phyloP scores from a whole-genome alignment of 2,113 vertebrate genomes.

The Gracilinanus agilis region DNA sequence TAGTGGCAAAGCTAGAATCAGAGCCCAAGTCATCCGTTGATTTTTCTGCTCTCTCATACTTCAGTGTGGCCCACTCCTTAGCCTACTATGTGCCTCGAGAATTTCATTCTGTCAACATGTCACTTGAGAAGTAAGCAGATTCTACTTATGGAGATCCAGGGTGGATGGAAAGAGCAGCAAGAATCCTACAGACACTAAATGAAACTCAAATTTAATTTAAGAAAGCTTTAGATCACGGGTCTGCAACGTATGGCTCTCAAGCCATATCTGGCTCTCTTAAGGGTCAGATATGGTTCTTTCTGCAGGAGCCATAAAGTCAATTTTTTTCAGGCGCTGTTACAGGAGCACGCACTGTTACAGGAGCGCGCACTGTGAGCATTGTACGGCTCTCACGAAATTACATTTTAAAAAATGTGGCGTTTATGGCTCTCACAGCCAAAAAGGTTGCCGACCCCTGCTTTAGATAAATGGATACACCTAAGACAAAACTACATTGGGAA shows the following conservation, averaged over 20 bases:
- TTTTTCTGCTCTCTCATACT: neutral
- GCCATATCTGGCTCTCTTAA: too few species aligned
- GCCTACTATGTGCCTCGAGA: neutral
- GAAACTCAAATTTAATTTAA: neutral
- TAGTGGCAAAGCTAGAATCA: neutral
- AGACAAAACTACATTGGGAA: neutral
- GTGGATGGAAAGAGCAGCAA: neutral
- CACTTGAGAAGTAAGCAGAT: neutral
- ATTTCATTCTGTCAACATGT: neutral
- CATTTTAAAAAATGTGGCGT: too few species aligned
- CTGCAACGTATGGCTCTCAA: too few species aligned
- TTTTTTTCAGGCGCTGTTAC: too few species aligned
- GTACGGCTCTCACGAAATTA: too few species aligned
- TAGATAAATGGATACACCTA: neutral
- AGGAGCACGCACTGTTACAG: too few species aligned
- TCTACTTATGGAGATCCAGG: neutral
- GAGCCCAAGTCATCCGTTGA: neutral
- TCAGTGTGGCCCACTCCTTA: neutral
- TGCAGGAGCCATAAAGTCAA: too few species aligned
- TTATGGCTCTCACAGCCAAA: too few species aligned
- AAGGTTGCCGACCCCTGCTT: too few species aligned
- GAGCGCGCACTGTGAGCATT: too few species aligned
- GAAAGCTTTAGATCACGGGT: too few species aligned
- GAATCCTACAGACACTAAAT: neutral
- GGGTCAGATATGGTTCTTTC: too few species aligned